Percentiles rank a stretch among this genome's conserved stretches.
Conservation (phyloP, 2,797 vertebrate species). For the Poeciliopsis infans region DNA sequence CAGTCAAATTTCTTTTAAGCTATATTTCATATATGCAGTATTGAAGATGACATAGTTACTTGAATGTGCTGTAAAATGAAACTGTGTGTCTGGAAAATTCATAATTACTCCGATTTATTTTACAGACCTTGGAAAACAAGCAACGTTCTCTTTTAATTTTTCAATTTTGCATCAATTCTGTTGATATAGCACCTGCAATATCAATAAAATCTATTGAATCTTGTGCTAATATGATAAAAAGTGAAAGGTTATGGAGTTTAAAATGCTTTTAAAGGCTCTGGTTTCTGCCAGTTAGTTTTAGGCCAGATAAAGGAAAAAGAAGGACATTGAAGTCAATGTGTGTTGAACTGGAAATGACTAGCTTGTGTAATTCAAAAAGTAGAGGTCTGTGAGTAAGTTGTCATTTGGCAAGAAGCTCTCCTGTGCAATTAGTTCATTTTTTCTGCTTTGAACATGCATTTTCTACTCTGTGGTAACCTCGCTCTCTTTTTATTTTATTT, state of each 20-base stretch:
- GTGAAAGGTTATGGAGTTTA: background rate
- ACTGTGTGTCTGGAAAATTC: background rate
- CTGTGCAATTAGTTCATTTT: slow-evolving; percentile 51
- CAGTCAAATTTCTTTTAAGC: background rate
- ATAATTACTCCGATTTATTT: background rate
- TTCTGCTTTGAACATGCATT: slow-evolving; percentile 54
- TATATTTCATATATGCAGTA: background rate
- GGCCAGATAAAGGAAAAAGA: background rate
- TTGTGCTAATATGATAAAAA: background rate
- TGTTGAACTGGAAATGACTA: slow-evolving; percentile 11
- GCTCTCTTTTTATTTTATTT: slow-evolving; percentile 35
- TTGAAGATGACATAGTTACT: background rate
- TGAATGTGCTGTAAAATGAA: background rate
- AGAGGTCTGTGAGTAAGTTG: slow-evolving; percentile 27
- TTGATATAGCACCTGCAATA: background rate
- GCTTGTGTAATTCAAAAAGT: slow-evolving; percentile 4
- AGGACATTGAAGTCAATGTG: slow-evolving; percentile 35
- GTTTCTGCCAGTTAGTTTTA: background rate
- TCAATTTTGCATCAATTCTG: background rate
- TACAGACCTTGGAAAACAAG: background rate
- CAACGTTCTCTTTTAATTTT: background rate
- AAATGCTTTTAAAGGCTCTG: background rate
- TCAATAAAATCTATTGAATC: background rate
- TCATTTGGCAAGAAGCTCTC: slow-evolving; percentile 44
- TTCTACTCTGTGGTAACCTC: slow-evolving; percentile 60